phyloP scores from a whole-genome alignment of 2,797 vertebrate genomes.

The Myotis myotis region DNA sequence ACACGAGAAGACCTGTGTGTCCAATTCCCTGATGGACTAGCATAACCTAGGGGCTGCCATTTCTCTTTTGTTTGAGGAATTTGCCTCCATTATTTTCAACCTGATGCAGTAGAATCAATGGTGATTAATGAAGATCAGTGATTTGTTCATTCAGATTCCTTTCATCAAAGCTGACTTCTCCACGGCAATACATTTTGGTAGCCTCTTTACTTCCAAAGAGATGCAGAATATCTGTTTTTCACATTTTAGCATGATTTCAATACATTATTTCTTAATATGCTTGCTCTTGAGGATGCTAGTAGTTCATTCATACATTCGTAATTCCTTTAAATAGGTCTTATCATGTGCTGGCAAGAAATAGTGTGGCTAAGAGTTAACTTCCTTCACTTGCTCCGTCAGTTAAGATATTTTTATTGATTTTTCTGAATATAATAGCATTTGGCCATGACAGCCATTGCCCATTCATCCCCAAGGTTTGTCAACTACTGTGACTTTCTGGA shows the following conservation, averaged over 20 bases:
- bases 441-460: neutral
- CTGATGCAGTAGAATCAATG: neutral
- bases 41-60: neutral
- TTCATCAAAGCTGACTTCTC: slow-evolving; percentile 55
- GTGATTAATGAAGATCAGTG: slow-evolving; percentile 24
- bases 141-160: slow-evolving; percentile 52
- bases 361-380: neutral
- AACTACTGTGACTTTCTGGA: neutral
- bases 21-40: slow-evolving; percentile 33
- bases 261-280: neutral
- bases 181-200: slow-evolving; percentile 41
- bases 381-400: neutral
- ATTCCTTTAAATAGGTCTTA: neutral
- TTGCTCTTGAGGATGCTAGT: neutral
- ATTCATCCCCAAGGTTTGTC: neutral
- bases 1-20: neutral
- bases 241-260: neutral
- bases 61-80: slow-evolving; percentile 50
- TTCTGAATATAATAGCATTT: neutral
- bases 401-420: neutral
- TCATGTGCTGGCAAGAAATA: neutral
- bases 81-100: neutral
- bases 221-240: neutral
- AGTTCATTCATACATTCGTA: neutral
- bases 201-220: slow-evolving; percentile 46